A percentile compares a stretch with the other conserved stretches of the same genome.
These are phyloP conservation scores for Gymnogyps californianus DNA, from an alignment of 2,113 vertebrate species.

Conservation along the genomic window DNA sequence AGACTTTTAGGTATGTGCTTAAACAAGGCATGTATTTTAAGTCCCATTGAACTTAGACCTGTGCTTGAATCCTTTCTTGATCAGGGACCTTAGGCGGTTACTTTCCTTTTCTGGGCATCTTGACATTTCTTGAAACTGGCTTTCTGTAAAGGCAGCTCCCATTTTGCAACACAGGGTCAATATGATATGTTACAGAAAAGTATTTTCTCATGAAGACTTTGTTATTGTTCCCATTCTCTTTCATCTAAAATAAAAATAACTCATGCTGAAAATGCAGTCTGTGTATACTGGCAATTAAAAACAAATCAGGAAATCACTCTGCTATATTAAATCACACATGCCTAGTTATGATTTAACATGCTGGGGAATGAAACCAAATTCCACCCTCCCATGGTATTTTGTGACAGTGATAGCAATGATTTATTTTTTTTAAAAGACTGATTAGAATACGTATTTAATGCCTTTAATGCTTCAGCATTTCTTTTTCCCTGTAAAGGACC, in stretches of 20 bases:
- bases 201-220: slow-evolving; percentile 32
- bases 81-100: background rate
- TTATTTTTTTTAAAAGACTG: background rate
- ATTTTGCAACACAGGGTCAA: background rate
- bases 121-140: background rate
- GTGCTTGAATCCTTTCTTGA: background rate
- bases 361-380: slow-evolving; percentile 30
- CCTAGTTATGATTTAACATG: slow-evolving; percentile 39
- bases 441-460: background rate
- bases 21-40: background rate
- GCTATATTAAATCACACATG: slow-evolving; percentile 40
- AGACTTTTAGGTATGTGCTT: background rate
- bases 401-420: background rate
- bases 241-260: slow-evolving; percentile 54
- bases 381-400: background rate
- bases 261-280: slow-evolving; percentile 44
- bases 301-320: slow-evolving; percentile 44
- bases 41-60: background rate
- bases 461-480: background rate
- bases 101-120: slow-evolving; percentile 9
- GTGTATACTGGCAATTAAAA: slow-evolving; percentile 49
- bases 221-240: slow-evolving; percentile 36
- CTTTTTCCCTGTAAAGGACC: background rate
- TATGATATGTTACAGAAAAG: background rate
- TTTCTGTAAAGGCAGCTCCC: background rate